These are phyloP conservation scores for Trachemys scripta DNA, from an alignment of 2,113 vertebrate genomes.

Conservation along the genomic window DNA sequence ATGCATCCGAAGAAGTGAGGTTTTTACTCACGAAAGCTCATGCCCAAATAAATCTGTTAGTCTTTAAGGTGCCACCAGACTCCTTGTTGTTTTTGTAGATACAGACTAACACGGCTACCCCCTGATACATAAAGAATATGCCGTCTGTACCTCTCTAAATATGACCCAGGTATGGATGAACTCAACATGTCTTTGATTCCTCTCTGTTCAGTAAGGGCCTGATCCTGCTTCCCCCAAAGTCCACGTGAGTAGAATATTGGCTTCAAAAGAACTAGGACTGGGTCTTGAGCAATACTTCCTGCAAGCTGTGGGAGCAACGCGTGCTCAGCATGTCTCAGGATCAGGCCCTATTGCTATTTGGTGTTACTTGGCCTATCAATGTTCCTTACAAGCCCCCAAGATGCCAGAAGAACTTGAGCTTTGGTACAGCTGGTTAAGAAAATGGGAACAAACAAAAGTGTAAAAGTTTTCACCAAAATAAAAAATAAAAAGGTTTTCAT, in stretches of 20 bases:
- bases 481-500: background rate
- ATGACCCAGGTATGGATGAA: background rate
- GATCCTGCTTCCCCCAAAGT: background rate
- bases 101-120: no score
- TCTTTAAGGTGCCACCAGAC: no score
- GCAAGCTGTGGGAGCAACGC: background rate
- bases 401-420: background rate
- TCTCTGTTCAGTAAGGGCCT: background rate
- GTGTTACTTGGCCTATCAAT: background rate
- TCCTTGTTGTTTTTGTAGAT: no score
- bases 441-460: background rate
- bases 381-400: background rate
- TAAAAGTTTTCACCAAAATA: background rate
- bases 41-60: no score
- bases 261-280: background rate
- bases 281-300: background rate
- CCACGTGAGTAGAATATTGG: fast-evolving
- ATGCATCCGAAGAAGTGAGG: no score
- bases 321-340: background rate
- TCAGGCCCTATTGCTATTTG: background rate
- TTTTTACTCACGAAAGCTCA: no score
- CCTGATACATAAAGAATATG: no score
- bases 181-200: background rate
- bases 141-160: background rate
- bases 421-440: background rate